These are phyloP conservation scores for Brachionichthys hirsutus DNA, from an alignment of 2,113 vertebrate species.

Conservation along the genomic window DNA sequence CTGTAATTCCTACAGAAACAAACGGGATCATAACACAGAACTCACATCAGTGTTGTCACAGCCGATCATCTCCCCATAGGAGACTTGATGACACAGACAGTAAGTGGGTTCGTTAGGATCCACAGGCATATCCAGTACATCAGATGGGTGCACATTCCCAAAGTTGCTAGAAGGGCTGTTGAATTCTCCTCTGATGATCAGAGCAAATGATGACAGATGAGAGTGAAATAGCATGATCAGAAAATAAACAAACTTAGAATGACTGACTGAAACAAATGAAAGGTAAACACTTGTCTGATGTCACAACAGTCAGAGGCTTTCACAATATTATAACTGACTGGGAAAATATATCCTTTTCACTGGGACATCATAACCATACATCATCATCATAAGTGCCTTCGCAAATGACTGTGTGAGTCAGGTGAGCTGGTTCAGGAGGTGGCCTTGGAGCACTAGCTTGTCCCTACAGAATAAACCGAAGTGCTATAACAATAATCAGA, in stretches of 20 bases:
- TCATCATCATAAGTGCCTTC: no score
- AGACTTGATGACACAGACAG: conserved; percentile 98
- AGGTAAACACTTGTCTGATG: not conserved
- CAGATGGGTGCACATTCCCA: conserved; percentile 89
- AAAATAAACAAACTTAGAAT: not conserved
- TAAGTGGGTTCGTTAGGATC: conserved; percentile 98
- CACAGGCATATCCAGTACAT: conserved; percentile 98
- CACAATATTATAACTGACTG: no score
- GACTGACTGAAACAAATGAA: not conserved
- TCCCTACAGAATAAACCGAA: no score
- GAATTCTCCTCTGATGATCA: conserved; percentile 85
- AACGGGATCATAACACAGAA: conserved; percentile 17
- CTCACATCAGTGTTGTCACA: conserved; percentile 98
- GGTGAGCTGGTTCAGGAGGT: no score
- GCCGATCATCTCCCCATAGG: conserved; percentile 99
- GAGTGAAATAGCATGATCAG: not conserved
- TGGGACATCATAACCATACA: no score
- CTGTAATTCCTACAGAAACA: not conserved
- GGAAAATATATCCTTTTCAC: no score
- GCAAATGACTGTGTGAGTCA: no score
- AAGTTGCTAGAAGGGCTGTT: conserved; percentile 88
- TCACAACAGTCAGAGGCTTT: no score
- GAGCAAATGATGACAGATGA: conserved; percentile 14
- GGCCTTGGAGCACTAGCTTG: no score
- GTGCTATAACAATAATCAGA: no score